These are phyloP conservation scores for Hypothenemus hampei DNA, from an alignment of 1,140 invertebrate species.

Conservation along the genomic window DNA sequence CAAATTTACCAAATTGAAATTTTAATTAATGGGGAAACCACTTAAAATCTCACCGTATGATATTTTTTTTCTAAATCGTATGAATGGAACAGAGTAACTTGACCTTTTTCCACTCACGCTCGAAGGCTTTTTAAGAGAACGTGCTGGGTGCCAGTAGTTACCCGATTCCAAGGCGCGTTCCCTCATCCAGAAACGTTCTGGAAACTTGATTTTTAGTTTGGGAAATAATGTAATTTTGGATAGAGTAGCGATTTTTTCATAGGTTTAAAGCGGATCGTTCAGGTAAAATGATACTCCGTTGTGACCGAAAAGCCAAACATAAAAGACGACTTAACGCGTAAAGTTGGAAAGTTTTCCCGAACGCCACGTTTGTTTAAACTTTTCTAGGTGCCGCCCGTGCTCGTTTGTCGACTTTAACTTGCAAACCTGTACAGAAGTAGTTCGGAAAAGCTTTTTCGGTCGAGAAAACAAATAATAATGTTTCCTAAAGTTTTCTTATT, in stretches of 20 bases:
- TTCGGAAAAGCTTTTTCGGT: too few relatives aligned
- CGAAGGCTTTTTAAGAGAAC: neutral
- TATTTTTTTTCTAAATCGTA: neutral
- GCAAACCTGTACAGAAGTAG: slow-evolving; percentile 8
- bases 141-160: slow-evolving; percentile 10
- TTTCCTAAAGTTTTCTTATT: too few relatives aligned
- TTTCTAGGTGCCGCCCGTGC: slow-evolving; percentile 12
- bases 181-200: slow-evolving; percentile 9
- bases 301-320: neutral
- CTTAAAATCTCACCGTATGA: too few relatives aligned
- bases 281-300: too few relatives aligned
- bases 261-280: too few relatives aligned
- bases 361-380: slow-evolving; percentile 17
- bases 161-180: neutral
- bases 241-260: neutral
- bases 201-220: slow-evolving; percentile 9
- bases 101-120: neutral
- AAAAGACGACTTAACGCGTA: slow-evolving; percentile 5
- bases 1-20: too few relatives aligned
- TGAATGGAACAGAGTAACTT: slow-evolving; percentile 5
- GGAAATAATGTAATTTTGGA: too few relatives aligned
- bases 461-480: too few relatives aligned
- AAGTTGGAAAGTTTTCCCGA: slow-evolving; percentile 13
- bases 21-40: neutral
- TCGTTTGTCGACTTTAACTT: slow-evolving; percentile 16